Evolutionary conservation across 2,797 vertebrate genomes (phyloP).

Genomic region (Echeneis naucrates): DNA sequence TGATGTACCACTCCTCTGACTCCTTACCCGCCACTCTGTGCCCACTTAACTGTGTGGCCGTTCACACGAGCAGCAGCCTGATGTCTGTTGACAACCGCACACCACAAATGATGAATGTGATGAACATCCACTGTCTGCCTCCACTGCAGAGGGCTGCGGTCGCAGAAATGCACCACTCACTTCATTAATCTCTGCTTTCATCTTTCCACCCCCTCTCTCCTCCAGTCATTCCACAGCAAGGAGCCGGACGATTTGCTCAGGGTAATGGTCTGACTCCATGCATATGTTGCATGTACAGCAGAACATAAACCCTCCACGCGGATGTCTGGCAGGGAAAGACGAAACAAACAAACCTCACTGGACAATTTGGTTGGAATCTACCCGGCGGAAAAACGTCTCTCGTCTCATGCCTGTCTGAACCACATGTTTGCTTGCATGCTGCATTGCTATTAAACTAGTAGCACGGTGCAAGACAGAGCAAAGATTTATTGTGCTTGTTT

Average conservation of each 20-base stretch:
- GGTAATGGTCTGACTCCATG: constrained; percentile 45
- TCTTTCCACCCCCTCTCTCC: constrained; percentile 41
- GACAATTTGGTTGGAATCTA: constrained; percentile 57
- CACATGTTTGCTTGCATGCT: constrained; percentile 41
- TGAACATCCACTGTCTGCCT: constrained; percentile 34
- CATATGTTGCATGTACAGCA: constrained; percentile 44
- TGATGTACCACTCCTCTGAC: constrained; percentile 34
- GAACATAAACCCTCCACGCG: constrained; percentile 31
- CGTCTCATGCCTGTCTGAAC: constrained; percentile 43
- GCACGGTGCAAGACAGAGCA: constrained; percentile 16
- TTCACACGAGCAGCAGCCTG: constrained; percentile 29
- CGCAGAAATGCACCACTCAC: constrained; percentile 44
- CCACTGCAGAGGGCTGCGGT: constrained; percentile 24
- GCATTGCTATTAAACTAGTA: constrained; percentile 15
- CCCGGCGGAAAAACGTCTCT: constrained; percentile 53
- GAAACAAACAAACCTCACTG: constrained; percentile 57
- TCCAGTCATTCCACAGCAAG: constrained; percentile 31
- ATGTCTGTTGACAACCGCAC: constrained; percentile 34
- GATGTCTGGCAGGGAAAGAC: constrained; percentile 44
- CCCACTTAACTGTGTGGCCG: constrained; percentile 43
- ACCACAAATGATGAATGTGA: constrained; percentile 44
- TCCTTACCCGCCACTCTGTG: constrained; percentile 4
- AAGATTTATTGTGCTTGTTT: constrained; percentile 41
- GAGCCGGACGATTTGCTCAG: constrained; percentile 55
- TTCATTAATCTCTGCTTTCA: constrained; percentile 70